Evolutionary conservation across 2,113 vertebrate genomes (phyloP), one percentile per base, ranked within the genome.

Genomic region (Steatornis caripensis): DNA sequence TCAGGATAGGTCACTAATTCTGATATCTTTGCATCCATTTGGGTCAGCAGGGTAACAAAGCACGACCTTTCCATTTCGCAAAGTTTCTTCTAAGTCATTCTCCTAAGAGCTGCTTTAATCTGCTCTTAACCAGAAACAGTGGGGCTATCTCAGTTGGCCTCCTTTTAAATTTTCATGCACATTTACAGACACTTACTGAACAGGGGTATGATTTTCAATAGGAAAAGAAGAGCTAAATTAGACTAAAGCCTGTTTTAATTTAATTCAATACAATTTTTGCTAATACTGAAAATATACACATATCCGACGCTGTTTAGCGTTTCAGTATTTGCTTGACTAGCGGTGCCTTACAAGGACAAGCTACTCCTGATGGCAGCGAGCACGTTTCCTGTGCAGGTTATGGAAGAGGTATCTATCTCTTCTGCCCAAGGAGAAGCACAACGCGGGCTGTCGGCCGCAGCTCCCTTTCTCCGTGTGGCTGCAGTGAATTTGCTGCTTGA

Each of bases 401-500:
- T 1, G 16, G 60, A 36, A 54, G 20, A 51, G 19, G 11, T 11
- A 4, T 24, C 34, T 11, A 4, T 24, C 34, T 53, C 37, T 54
- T 19, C 87, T 39, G 62, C 23, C 57, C 86, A 57, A 10, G 39
- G n/a, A 15, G 84, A 21, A 90, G 94, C 79, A 51, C 74, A 36
- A 9, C 13, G 5, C 11, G 12, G 58, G n/a, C 21, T 36, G 80
- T n/a, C 96, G 58, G 30, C 94, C 66, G 66, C 93, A 37, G 75
- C 96, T 90, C 46, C 70, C 91, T 72, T 93, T 84, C 87, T 91
- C 97, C 17, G 12, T 64, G 91, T 5, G 69, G 94, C 96, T 70
- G 72, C 15, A 76, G 87, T 49, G 92, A 91, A 96, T 55, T 97
- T 97, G 95, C 96, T 98, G 97, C 97, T 92, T 86, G 96, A 95